Evolutionary conservation across 2,113 vertebrate genomes (phyloP).

Genomic region (Mobula hypostoma): DNA sequence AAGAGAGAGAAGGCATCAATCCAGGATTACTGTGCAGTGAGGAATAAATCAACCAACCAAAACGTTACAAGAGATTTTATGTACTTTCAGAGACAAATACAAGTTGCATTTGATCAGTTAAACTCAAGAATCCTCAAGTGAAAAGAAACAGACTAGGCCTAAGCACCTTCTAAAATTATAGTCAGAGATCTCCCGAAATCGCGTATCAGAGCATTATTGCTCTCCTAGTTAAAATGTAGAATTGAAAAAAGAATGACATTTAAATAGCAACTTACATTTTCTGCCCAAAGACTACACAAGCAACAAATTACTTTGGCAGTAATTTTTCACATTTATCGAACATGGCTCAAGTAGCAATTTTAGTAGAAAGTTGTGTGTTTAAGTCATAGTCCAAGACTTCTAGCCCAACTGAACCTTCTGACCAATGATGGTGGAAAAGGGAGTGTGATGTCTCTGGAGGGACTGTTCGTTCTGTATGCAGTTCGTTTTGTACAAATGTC

Average conservation of each 20-base stretch:
- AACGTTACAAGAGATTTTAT: background rate
- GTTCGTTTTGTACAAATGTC: no score
- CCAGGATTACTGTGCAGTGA: background rate
- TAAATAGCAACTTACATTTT: background rate
- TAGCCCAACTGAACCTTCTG: background rate
- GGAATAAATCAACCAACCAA: background rate
- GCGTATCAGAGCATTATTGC: background rate
- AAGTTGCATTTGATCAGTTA: background rate
- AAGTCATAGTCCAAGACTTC: background rate
- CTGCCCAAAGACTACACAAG: background rate
- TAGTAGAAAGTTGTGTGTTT: background rate
- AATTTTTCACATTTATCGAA: background rate
- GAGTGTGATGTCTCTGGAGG: no score
- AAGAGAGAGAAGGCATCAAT: conserved; percentile 29
- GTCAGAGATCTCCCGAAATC: background rate
- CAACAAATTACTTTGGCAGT: background rate
- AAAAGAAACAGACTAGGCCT: background rate
- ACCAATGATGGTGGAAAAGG: background rate
- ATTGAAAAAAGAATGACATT: background rate
- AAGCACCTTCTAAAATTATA: background rate
- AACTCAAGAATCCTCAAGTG: background rate
- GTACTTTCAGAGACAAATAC: background rate
- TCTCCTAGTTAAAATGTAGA: background rate
- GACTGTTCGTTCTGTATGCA: no score
- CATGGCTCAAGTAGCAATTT: background rate